Evolutionary conservation across 2,113 vertebrate species (phyloP).

Genomic region (Nibea coibor): DNA sequence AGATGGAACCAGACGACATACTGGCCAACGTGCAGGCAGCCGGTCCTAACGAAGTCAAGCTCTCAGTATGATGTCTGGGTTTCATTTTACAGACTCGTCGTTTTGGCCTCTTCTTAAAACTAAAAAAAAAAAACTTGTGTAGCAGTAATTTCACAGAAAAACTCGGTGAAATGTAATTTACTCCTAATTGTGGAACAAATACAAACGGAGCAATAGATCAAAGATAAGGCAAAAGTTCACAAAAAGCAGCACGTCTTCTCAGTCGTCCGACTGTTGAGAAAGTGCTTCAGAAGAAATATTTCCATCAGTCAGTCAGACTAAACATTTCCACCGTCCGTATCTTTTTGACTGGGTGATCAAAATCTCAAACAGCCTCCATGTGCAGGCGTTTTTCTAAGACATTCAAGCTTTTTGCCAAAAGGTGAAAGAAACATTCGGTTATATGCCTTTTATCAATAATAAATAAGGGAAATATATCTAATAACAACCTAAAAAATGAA

Average conservation of each 20-base stretch:
- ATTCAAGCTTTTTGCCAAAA: constrained; percentile 63
- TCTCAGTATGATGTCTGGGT: constrained; percentile 35
- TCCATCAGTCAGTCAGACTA: constrained; percentile 71
- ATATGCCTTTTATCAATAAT: constrained; percentile 56
- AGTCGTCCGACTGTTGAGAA: constrained; percentile 72
- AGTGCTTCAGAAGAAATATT: constrained; percentile 75
- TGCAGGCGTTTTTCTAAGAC: constrained; percentile 45
- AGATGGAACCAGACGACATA: constrained; percentile 53
- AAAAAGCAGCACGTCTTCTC: constrained; percentile 67
- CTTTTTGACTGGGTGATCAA: constrained; percentile 40
- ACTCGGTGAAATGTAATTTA: constrained; percentile 42
- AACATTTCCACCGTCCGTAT: constrained; percentile 74
- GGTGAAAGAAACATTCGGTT: constrained; percentile 63
- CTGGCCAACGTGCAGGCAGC: neutral
- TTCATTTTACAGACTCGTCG: constrained; percentile 45
- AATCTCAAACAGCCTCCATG: constrained; percentile 44
- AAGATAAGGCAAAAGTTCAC: constrained; percentile 83
- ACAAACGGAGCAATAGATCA: constrained; percentile 68
- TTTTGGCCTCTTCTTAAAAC: constrained; percentile 46
- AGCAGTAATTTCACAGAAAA: constrained; percentile 49
- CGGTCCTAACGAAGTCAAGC: constrained; percentile 35
- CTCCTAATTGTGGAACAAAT: constrained; percentile 60
- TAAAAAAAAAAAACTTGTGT: constrained; percentile 25
- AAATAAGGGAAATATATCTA: constrained; percentile 48
- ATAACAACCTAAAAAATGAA: constrained; percentile 35